Evolutionary conservation across 2,888 invertebrate species (phyloP), one percentile per base, ranked within the genome.

Genomic region (Muscina levida): DNA sequence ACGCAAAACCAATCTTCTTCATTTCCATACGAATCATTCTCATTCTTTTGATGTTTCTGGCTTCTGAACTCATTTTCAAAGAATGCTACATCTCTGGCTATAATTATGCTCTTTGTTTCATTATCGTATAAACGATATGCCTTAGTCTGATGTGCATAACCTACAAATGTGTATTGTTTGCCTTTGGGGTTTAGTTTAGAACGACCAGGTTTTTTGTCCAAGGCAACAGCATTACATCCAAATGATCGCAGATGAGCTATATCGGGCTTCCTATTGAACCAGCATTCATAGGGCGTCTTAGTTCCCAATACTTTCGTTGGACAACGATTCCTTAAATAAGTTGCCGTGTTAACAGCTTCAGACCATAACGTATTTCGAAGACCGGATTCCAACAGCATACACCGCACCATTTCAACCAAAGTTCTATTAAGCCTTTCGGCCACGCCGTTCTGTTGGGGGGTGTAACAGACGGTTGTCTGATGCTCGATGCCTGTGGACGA

Each of bases 391-490:
- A 66, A 51, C 11, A 84, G 22, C 71, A 84, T 66, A 48, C 82
- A 84, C 17, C 82, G 65, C 2, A 82, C 79, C 80, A 84, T 84
- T 39, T 84, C 84, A 0, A 84, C 71, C 1, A 83, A 56, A 4
- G 82, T 83, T 22, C 83, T 57, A 39, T 84, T 84, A 19, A 77
- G 77, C 24, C 83, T 76, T 46, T 85, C 84, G 4, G 84, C 83
- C 4, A 83, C 68, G 15, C 84, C 84, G 48, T 84, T 85, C 71
- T 84, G 82, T 51, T 84, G 82, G 0, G 83, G 83, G 11, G 82
- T 83, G 39, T 84, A 83, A n/a, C 83, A 53, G 4, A 80, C 66
- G 13, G 82, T 77, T 31, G 82, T 59, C 2, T 82, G 68, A 42
- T 78, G 48, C n/a, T 71, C 71, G 51, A 84, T 84, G 19, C 83